These are phyloP conservation scores for Hydropotes inermis DNA, from an alignment of 2,113 vertebrate genomes.

Conservation along the genomic window DNA sequence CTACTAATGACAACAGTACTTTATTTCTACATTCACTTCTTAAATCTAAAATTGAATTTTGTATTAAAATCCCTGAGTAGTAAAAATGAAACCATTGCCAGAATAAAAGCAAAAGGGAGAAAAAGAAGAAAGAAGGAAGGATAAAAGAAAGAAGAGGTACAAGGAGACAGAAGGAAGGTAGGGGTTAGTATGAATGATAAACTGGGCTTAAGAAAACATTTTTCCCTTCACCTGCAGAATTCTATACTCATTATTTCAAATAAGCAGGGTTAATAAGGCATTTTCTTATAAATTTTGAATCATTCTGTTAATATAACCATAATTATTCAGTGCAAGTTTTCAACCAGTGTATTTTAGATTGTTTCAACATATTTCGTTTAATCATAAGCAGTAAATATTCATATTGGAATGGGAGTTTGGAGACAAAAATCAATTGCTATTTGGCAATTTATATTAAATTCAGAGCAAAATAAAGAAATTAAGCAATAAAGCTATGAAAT, in stretches of 20 bases:
- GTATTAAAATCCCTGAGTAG: neutral
- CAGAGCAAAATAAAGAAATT: neutral
- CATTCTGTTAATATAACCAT: neutral
- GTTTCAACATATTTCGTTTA: neutral
- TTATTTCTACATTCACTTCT: neutral
- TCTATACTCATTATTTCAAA: neutral
- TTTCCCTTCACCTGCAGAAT: neutral
- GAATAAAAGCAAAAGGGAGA: neutral
- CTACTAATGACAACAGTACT: neutral
- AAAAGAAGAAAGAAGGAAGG: neutral
- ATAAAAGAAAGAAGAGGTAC: neutral
- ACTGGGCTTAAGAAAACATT: neutral
- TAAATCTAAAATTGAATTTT: neutral
- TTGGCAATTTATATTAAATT: neutral
- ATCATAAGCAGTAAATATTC: neutral
- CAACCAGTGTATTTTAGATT: neutral
- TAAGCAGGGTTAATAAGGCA: neutral
- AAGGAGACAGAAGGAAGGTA: neutral
- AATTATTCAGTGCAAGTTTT: neutral
- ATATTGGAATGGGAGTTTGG: neutral
- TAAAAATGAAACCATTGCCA: neutral
- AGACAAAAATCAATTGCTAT: neutral
- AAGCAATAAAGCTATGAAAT: neutral
- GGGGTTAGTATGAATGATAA: neutral
- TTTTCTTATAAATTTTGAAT: neutral